These are phyloP conservation scores for Siderastrea siderea DNA, from an alignment of 92 coral and sea anemone genomes.

Conservation along the genomic window DNA sequence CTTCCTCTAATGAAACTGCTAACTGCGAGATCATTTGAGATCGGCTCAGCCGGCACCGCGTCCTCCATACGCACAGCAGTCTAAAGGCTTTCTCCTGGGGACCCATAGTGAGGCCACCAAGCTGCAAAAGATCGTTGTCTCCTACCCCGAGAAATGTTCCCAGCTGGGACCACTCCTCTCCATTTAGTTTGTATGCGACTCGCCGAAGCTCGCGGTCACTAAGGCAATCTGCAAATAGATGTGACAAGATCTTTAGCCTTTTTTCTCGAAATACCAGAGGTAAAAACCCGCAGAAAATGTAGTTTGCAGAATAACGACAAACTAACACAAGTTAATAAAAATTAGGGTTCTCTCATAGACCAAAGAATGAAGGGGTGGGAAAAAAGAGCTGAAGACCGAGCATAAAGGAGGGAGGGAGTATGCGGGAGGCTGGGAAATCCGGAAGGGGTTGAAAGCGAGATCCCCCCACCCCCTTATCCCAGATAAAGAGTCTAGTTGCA, in stretches of 20 bases:
- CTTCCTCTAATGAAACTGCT: conserved; percentile 93
- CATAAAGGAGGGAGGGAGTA: no score
- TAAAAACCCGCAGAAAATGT: no score
- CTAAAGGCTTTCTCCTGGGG: conserved; percentile 97
- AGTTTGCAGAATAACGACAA: no score
- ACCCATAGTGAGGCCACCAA: conserved; percentile 87
- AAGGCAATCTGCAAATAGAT: conserved; percentile 61
- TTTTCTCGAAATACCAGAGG: no score
- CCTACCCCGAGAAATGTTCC: conserved; percentile 91
- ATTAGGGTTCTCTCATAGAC: no score
- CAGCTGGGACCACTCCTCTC: conserved; percentile 97
- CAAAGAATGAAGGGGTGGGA: no score
- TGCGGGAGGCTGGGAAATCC: no score
- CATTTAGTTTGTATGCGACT: conserved; percentile 92
- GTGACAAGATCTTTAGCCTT: background rate
- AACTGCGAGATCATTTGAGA: conserved; percentile 90
- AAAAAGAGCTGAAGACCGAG: no score
- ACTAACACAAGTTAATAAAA: no score
- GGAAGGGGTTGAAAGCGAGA: no score
- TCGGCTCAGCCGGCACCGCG: conserved; percentile 73
- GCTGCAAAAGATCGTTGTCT: conserved; percentile 84
- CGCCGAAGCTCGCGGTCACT: conserved; percentile 99
- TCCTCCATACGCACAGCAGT: conserved; percentile 85
- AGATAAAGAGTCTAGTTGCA: no score
- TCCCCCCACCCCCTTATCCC: no score